Conservation (phyloP, 2,113 vertebrate species). For the Silurus glanis region DNA sequence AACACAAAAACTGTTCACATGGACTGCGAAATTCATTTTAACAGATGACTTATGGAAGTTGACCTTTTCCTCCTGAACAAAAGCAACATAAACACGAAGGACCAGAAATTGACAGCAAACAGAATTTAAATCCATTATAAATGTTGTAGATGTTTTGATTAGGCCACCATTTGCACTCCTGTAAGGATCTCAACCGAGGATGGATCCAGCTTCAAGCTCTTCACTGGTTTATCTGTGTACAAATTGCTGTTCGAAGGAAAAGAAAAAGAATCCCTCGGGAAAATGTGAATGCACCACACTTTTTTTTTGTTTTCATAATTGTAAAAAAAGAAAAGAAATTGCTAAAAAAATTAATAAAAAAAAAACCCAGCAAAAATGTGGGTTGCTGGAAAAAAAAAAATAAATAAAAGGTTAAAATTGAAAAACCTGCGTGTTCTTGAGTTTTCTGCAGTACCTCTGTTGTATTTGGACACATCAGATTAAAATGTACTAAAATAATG, state of each 20-base stretch:
- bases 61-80: constrained; percentile 56
- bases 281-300: constrained; percentile 96
- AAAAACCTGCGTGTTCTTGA: constrained; percentile 45
- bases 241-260: constrained; percentile 82
- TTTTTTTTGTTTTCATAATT: constrained; percentile 90
- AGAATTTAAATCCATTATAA: constrained; percentile 75
- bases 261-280: constrained; percentile 89
- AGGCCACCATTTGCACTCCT: constrained; percentile 80
- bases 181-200: constrained; percentile 84
- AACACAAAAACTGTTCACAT: constrained; percentile 82
- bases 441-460: constrained; percentile 4
- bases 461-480: background rate
- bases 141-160: constrained; percentile 90
- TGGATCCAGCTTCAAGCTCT: constrained; percentile 91
- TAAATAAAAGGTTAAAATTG: constrained; percentile 60
- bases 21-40: constrained; percentile 94
- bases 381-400: constrained; percentile 64
- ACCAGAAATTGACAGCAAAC: constrained; percentile 54
- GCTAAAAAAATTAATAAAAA: constrained; percentile 74
- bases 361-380: constrained; percentile 58
- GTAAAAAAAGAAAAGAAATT: constrained; percentile 85
- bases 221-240: constrained; percentile 89
- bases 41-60: constrained; percentile 67
- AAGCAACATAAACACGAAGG: constrained; percentile 52
- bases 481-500: background rate